These are phyloP conservation scores for Prunella fulvescens DNA, from an alignment of 2,113 vertebrate species.

Conservation along the genomic window DNA sequence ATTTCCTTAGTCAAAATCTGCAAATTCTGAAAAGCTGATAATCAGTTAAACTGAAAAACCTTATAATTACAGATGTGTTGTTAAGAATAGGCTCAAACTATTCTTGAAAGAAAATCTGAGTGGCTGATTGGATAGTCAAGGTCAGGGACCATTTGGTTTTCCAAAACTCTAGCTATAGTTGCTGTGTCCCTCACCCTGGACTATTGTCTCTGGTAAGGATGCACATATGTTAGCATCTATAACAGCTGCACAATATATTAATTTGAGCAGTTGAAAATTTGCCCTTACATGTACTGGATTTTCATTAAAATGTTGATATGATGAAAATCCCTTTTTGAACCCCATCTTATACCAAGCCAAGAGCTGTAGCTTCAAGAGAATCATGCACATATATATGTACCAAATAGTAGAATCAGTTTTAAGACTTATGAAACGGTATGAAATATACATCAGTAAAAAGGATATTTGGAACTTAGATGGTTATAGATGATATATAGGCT, in stretches of 20 bases:
- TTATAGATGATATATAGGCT: neutral
- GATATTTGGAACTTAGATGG: neutral
- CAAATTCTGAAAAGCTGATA: neutral
- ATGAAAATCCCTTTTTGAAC: neutral
- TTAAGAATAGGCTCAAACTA: neutral
- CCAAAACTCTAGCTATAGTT: neutral
- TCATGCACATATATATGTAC: neutral
- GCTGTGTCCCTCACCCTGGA: neutral
- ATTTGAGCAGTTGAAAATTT: neutral
- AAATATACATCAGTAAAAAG: neutral
- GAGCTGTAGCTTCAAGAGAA: neutral
- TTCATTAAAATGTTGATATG: neutral
- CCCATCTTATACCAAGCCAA: neutral
- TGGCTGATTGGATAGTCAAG: neutral
- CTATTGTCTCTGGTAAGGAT: neutral
- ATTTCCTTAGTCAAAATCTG: neutral
- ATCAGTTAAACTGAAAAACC: neutral
- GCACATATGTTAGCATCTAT: neutral
- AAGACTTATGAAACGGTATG: neutral
- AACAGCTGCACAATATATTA: neutral
- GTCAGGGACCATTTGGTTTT: neutral
- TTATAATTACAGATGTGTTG: neutral
- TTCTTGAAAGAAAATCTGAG: neutral
- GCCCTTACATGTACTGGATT: neutral
- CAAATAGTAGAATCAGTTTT: neutral